Percentiles rank a stretch among this genome's conserved stretches.
These are phyloP conservation scores for Myotis myotis DNA, from an alignment of 2,797 vertebrate species.

Conservation along the genomic window DNA sequence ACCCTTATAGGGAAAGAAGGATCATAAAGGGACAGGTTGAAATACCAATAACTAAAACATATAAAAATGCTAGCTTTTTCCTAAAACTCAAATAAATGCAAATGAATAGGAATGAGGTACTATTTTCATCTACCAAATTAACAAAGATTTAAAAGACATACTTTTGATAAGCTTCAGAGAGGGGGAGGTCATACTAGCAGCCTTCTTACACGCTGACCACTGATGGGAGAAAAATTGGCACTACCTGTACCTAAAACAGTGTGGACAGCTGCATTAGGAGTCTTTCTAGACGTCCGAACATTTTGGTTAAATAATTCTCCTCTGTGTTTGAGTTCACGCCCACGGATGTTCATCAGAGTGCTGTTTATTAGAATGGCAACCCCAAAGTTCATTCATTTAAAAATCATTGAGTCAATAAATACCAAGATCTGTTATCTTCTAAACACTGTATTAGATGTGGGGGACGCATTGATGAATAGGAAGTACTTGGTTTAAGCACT, in stretches of 20 bases:
- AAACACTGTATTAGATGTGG: background rate
- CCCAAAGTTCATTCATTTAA: background rate
- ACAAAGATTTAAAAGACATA: background rate
- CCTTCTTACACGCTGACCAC: background rate
- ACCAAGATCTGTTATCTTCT: background rate
- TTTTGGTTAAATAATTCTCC: background rate
- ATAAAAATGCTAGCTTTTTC: background rate
- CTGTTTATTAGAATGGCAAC: background rate
- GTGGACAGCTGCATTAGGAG: background rate
- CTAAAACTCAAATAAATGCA: slow-evolving; percentile 8
- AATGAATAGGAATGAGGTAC: background rate
- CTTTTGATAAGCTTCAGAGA: background rate
- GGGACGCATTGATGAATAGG: background rate
- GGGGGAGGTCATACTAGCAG: background rate
- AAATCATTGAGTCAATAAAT: background rate
- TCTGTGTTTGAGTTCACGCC: background rate
- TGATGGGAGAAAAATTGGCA: background rate
- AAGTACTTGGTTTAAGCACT: background rate
- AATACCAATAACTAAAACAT: background rate
- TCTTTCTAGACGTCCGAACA: background rate
- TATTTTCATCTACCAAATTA: background rate
- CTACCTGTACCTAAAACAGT: background rate
- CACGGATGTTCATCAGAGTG: background rate
- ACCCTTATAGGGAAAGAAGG: background rate
- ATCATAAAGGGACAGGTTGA: background rate